Evolutionary conservation across 2,888 invertebrate species (phyloP), one percentile per base, ranked within the genome.

Genomic region (Tridacna gigas): DNA sequence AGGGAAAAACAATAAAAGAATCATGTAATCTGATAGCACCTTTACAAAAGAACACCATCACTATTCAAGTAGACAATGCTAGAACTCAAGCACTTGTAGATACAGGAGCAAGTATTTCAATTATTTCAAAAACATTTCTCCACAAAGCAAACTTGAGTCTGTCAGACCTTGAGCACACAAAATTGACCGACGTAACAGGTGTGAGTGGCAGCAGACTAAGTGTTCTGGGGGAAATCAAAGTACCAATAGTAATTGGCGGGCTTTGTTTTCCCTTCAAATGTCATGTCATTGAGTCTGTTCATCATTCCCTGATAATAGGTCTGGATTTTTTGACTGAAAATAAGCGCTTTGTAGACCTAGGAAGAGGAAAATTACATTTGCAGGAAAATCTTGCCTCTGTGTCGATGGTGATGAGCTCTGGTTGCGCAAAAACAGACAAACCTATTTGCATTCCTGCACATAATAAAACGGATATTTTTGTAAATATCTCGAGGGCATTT

Each of bases 281-380:
- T 71, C 63, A 78, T 75, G 77, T 80, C 0, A 48, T 80, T 20
- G 56, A 74, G 5, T 18, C 56, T 48, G 20, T 77, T n/a, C 83
- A 80, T 37, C 80, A 83, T 73, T 75, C 80, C 26, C 15, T 83
- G 13, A 77, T 77, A 9, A 45, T 80, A 61, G 77, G 83, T 18
- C 45, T 83, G n/a, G 83, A 83, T 28, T 80, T 83, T 56, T 51
- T 83, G 61, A 37, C 22, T 28, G 22, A 60, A 0, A 80, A 83
- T 37, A 77, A 80, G 63, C 77, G 83, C 37, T 65, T 26, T 51
- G 47, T 80, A 51, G 78, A 83, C 47, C 26, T 77, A 0, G 77
- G 77, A 11, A 48, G 61, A 51, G 77, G 81, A 22, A 28, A 37
- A 12, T 22, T 81, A n/a, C 47, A 51, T 51, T 9, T 81, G 0